Conservation (phyloP, 2,888 invertebrate species). For the Syrphus vitripennis region DNA sequence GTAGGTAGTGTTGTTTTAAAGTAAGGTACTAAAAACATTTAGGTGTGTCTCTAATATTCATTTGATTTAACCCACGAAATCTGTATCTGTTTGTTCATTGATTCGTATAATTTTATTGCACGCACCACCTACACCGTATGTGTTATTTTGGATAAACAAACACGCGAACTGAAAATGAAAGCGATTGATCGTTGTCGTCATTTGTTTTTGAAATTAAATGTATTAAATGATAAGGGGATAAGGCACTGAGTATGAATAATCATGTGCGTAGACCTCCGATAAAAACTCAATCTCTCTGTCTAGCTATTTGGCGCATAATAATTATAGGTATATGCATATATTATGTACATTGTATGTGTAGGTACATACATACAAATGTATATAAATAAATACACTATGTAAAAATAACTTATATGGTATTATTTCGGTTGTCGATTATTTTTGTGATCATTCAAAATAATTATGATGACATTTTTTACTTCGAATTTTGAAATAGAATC, state of each 20-base stretch:
- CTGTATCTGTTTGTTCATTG: not conserved
- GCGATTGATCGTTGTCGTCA: conserved; percentile 21
- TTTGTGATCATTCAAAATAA: too few relatives aligned
- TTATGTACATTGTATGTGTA: not conserved
- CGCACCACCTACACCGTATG: conserved; percentile 36
- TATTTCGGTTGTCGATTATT: too few relatives aligned
- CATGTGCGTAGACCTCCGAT: not conserved
- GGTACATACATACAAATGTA: too few relatives aligned
- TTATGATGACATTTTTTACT: too few relatives aligned
- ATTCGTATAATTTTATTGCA: not conserved
- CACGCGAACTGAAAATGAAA: conserved; percentile 59
- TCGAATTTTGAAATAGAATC: too few relatives aligned
- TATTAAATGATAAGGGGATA: conserved; percentile 24
- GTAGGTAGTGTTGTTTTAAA: not conserved
- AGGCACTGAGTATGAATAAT: not conserved
- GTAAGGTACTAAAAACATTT: too few relatives aligned
- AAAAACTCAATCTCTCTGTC: not conserved
- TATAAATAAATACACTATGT: too few relatives aligned
- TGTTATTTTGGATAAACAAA: conserved; percentile 39
- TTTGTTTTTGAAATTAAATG: not conserved
- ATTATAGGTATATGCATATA: too few relatives aligned
- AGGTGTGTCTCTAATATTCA: not conserved
- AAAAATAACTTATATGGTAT: too few relatives aligned
- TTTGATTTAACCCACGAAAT: not conserved
- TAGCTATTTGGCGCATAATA: too few relatives aligned